These are phyloP conservation scores for Centroberyx gerrardi DNA, from an alignment of 2,797 vertebrate genomes.

Conservation along the genomic window DNA sequence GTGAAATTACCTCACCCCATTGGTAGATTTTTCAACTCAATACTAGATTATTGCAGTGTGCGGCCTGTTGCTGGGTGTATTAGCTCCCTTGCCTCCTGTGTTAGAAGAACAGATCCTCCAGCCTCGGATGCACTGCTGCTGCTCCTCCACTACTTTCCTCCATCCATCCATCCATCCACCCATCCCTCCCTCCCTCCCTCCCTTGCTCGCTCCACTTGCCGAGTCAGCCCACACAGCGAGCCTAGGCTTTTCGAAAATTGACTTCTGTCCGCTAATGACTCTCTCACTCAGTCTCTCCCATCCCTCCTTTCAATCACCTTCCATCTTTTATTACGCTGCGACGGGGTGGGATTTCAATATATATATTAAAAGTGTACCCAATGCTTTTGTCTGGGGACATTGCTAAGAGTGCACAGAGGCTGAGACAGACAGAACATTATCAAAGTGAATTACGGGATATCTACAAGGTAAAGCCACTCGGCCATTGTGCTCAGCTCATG, in stretches of 20 bases:
- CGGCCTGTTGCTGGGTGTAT: no score
- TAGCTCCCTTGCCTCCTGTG: no score
- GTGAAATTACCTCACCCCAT: neutral
- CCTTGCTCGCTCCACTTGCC: neutral
- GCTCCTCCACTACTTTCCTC: neutral
- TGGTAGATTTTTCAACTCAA: no score
- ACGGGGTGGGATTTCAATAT: neutral
- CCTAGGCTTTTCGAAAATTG: constrained; percentile 13
- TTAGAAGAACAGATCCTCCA: no score
- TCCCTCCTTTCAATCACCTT: constrained; percentile 5
- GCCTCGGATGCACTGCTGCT: no score
- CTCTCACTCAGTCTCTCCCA: constrained; percentile 1
- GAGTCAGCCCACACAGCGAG: constrained; percentile 2
- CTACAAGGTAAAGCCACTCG: neutral
- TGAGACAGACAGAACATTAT: neutral
- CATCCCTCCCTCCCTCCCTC: neutral
- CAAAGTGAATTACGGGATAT: neutral
- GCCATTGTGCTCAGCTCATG: no score
- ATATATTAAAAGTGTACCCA: no score
- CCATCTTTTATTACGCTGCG: neutral
- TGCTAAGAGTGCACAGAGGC: no score
- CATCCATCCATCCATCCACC: neutral
- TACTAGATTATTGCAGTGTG: no score
- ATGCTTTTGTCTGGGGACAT: no score
- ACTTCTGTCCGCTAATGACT: constrained; percentile 15